A percentile compares a stretch with the other conserved stretches of the same genome.
phyloP scores from a whole-genome alignment of 2,888 invertebrate genomes.

The Heliconius hortense region DNA sequence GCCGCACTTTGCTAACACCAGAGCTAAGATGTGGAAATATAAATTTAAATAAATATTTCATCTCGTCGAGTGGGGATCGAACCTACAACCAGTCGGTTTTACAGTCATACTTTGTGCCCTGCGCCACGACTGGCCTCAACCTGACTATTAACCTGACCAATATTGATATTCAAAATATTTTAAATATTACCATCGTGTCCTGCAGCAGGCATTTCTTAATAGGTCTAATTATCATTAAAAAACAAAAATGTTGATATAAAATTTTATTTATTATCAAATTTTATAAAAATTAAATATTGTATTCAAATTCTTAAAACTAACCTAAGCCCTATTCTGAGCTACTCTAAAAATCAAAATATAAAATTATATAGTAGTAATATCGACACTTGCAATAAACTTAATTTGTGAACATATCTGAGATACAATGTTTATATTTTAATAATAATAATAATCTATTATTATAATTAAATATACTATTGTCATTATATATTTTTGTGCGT shows the following conservation, averaged over 20 bases:
- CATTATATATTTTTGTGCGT: background rate
- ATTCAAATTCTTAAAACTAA: background rate
- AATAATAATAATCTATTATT: too few species aligned
- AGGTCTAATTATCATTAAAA: background rate
- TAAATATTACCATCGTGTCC: too few species aligned
- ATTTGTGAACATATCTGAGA: background rate
- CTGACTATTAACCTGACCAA: too few species aligned
- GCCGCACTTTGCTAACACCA: too few species aligned
- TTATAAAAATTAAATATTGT: background rate
- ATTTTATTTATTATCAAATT: background rate
- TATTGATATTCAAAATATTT: too few species aligned
- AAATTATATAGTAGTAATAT: background rate
- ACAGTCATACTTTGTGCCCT: too few species aligned
- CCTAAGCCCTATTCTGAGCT: background rate
- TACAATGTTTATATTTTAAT: background rate
- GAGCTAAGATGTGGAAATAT: too few species aligned
- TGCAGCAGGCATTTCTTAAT: too few species aligned
- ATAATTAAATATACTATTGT: background rate
- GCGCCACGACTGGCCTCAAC: too few species aligned
- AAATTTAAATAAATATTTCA: too few species aligned
- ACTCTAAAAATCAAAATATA: background rate
- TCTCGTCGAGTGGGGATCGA: too few species aligned
- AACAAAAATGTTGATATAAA: background rate
- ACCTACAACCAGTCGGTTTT: too few species aligned
- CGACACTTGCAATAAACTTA: background rate